These are phyloP conservation scores for Ips nitidus DNA, from an alignment of 1,140 invertebrate species.

Conservation along the genomic window DNA sequence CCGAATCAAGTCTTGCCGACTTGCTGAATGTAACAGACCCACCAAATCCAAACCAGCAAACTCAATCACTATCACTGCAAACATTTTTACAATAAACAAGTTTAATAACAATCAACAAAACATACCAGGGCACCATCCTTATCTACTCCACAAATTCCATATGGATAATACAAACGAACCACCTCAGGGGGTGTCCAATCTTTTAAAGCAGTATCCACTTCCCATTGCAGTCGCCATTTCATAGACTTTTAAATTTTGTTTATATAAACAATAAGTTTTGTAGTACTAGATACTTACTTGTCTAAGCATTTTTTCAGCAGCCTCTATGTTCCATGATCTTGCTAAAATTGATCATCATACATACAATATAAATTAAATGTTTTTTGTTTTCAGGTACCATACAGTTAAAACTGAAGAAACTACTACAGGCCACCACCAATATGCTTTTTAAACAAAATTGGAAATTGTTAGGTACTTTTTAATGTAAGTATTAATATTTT, in stretches of 20 bases:
- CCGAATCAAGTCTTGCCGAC: constrained; percentile 72
- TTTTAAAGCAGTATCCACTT: constrained; percentile 66
- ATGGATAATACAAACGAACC: constrained; percentile 71
- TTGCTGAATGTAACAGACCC: constrained; percentile 76
- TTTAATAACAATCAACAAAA: constrained; percentile 1
- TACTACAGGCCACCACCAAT: too few species aligned
- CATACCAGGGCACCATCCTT: constrained; percentile 82
- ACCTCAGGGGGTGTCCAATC: constrained; percentile 73
- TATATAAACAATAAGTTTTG: constrained; percentile 42
- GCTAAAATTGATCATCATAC: constrained; percentile 58
- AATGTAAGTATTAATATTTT: not conserved
- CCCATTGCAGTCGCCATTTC: constrained; percentile 77
- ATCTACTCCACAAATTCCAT: constrained; percentile 75
- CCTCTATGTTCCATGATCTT: constrained; percentile 76
- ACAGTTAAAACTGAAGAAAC: too few species aligned
- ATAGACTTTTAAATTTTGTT: constrained; percentile 60
- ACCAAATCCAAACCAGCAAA: constrained; percentile 75
- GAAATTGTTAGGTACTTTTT: not conserved
- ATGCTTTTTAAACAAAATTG: not conserved
- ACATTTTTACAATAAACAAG: constrained; percentile 6
- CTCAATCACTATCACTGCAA: constrained; percentile 68
- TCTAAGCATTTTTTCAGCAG: constrained; percentile 83
- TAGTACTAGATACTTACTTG: constrained; percentile 62
- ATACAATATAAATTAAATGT: constrained; percentile 1
- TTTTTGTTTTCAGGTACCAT: not conserved